A percentile compares a stretch with the other conserved stretches of the same genome.
Evolutionary conservation across 2,113 vertebrate species (phyloP).

Genomic region (Copsychus sechellarum): DNA sequence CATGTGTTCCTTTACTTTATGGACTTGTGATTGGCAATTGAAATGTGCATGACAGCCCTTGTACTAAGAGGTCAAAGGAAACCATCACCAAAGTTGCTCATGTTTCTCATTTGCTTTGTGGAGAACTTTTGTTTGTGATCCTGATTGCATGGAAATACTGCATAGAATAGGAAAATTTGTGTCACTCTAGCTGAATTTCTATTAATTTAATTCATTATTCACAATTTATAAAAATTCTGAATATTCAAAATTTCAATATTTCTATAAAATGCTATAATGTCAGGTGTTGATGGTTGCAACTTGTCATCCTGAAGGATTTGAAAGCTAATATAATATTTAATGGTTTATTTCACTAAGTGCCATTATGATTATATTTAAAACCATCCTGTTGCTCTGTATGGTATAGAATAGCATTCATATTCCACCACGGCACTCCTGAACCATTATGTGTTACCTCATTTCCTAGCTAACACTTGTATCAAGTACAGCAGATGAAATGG

Average conservation of each 20-base stretch:
- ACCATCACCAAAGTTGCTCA: not conserved
- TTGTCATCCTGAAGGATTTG: not conserved
- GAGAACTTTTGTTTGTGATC: not conserved
- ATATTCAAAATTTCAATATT: not conserved
- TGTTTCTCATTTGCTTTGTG: not conserved
- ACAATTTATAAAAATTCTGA: not conserved
- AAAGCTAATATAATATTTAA: not conserved
- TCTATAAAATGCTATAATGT: not conserved
- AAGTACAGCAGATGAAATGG: not conserved
- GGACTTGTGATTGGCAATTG: not conserved
- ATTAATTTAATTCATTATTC: not conserved
- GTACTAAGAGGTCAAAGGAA: not conserved
- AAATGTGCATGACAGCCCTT: not conserved
- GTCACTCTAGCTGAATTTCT: not conserved
- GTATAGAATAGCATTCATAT: not conserved
- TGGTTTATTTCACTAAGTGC: not conserved
- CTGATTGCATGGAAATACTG: not conserved
- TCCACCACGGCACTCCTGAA: not conserved
- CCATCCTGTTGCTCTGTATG: not conserved
- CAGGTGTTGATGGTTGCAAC: not conserved
- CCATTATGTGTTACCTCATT: not conserved
- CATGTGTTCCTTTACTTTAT: not conserved
- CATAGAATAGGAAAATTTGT: not conserved
- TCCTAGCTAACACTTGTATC: not conserved
- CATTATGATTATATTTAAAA: not conserved